Percentiles rank a stretch among this genome's conserved stretches.
phyloP scores from a whole-genome alignment of 2,113 vertebrate genomes.

The Zosterops lateralis region DNA sequence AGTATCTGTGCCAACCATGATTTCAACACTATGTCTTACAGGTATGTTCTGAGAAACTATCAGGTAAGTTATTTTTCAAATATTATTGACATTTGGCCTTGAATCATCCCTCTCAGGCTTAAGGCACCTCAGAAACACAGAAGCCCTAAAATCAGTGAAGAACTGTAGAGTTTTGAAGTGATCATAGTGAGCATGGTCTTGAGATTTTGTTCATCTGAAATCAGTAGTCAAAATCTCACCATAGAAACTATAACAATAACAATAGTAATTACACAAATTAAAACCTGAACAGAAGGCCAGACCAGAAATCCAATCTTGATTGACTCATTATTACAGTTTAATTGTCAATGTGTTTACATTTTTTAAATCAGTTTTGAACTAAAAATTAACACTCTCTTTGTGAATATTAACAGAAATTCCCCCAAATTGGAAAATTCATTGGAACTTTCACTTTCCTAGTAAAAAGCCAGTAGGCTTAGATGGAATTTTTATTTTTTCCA shows the following conservation, averaged over 20 bases:
- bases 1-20: background rate
- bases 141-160: background rate
- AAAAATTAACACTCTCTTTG: fast-evolving
- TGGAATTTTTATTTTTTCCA: background rate
- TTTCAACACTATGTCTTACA: background rate
- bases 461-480: background rate
- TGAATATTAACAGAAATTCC: background rate
- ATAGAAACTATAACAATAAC: fast-evolving
- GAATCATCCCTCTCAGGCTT: background rate
- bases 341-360: background rate
- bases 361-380: background rate
- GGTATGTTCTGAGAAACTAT: background rate
- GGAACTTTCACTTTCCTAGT: background rate
- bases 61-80: background rate
- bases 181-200: fast-evolving
- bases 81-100: background rate
- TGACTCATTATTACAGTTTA: background rate
- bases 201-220: background rate
- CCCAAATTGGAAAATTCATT: fast-evolving
- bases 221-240: background rate
- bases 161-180: background rate
- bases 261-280: background rate
- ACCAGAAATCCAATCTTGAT: background rate
- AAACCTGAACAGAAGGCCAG: background rate
- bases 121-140: background rate